These are phyloP conservation scores for Petrolisthes manimaculis DNA, from an alignment of 2,888 invertebrate genomes.

Conservation along the genomic window DNA sequence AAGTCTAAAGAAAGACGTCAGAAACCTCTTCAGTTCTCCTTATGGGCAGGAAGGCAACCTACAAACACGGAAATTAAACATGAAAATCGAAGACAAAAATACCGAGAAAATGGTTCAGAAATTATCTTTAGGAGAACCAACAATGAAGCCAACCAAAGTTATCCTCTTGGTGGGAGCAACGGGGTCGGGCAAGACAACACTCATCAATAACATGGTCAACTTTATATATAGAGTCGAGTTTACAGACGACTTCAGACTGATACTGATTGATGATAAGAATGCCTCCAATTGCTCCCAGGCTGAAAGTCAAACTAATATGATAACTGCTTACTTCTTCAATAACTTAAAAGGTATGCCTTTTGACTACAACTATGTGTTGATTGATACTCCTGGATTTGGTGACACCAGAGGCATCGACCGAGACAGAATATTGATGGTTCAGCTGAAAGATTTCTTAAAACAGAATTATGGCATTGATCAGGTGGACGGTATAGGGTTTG, in stretches of 20 bases:
- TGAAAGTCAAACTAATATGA: conserved; percentile 60
- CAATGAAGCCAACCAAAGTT: conserved; percentile 35
- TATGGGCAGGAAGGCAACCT: conserved; percentile 26
- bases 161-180: conserved; percentile 59
- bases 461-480: conserved; percentile 60
- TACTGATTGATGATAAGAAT: conserved; percentile 56
- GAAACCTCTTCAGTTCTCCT: conserved; percentile 13
- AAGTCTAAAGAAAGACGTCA: conserved; percentile 17
- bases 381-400: conserved; percentile 63
- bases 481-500: conserved; percentile 66
- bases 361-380: conserved; percentile 51
- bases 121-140: conserved; percentile 31
- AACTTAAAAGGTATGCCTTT: conserved; percentile 45
- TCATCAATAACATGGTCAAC: conserved; percentile 63
- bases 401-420: conserved; percentile 54
- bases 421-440: conserved; percentile 42
- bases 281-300: conserved; percentile 52
- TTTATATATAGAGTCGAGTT: conserved; percentile 51
- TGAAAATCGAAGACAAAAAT: conserved; percentile 36
- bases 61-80: conserved; percentile 33
- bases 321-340: conserved; percentile 61
- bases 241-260: conserved; percentile 50
- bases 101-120: conserved; percentile 34
- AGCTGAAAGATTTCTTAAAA: conserved; percentile 36
- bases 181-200: conserved; percentile 62